Base-by-base conservation (phyloP, 2,113 vertebrate genomes). In the Salvator merianae region DNA sequence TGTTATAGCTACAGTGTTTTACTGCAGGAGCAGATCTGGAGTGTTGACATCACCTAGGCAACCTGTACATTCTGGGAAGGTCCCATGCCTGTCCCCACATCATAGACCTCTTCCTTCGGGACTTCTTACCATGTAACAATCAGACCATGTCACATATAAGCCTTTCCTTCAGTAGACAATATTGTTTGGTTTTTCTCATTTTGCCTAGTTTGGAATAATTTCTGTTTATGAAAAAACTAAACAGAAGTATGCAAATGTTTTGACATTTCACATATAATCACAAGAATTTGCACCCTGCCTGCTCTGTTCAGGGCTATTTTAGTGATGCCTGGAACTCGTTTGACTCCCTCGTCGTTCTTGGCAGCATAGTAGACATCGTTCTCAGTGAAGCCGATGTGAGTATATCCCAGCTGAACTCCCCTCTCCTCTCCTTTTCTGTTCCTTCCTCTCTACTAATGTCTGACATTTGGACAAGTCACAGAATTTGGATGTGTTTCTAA, bases 351-450 rank as follows among this genome's bases (percentile, higher is more conserved):
- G 98, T 99, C 97, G 98, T 99, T 96, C 98, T 99, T 95, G 98
- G 99, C 97, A 99, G 99, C 97, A 98, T 99, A 97, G 97, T 99
- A 96, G 98, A 99, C 97, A 98, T 99, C 96, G 97, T 98, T 94
- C 98, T 99, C 95, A 98, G 97, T 97, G 98, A 99, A 97, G 97
- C 98, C 40, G 98, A 99, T 96, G 98, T 99, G 97, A 99, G 98
- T 99, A 98, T 97, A 91, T 92, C 88, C 91, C 93, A 89, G 84
- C 85, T 82, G 87, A 92, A 93, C 93, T 85, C 78, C 85, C 84
- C 53, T 47, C 90, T 90, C 77, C 86, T 87, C 94, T 91, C 89
- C 91, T 92, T 84, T 87, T 88, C 90, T 91, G 38, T 90, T 86
- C 94, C 94, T 94, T 89, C 94, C 79, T 94, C 92, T 93, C 84